A percentile compares a stretch with the other conserved stretches of the same genome.
These are phyloP conservation scores for Ciconia maguari DNA, from an alignment of 2,113 vertebrate species.

Conservation along the genomic window DNA sequence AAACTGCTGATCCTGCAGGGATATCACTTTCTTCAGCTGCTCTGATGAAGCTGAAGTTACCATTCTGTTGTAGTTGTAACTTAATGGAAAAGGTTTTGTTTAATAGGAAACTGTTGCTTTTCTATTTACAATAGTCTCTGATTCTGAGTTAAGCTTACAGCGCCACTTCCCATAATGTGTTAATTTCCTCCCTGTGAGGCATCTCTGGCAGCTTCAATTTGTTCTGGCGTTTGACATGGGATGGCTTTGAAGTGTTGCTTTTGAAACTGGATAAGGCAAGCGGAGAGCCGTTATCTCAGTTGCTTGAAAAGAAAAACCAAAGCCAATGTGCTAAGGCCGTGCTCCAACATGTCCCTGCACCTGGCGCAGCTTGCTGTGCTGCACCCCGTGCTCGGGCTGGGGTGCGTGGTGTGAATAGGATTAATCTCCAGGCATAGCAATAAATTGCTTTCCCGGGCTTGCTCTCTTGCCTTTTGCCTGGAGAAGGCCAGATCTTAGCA, in stretches of 20 bases:
- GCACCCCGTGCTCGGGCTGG: neutral
- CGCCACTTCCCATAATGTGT: neutral
- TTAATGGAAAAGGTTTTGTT: neutral
- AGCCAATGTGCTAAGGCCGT: accelerated
- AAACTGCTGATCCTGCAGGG: neutral
- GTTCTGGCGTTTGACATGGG: neutral
- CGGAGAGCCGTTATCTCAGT: neutral
- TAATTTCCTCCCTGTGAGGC: neutral
- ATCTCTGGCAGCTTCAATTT: neutral
- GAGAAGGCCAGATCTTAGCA: neutral
- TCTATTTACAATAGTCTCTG: neutral
- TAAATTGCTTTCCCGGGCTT: neutral
- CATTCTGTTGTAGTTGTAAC: neutral
- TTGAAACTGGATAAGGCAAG: neutral
- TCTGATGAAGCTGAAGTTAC: neutral
- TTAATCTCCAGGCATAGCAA: neutral
- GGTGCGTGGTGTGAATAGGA: neutral
- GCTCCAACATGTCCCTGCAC: neutral
- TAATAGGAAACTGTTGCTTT: neutral
- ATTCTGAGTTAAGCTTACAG: neutral
- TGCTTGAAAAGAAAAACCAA: neutral
- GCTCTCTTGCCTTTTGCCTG: neutral
- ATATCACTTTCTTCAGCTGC: neutral
- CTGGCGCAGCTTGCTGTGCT: neutral
- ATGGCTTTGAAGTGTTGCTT: slow-evolving; percentile 18